phyloP scores from a whole-genome alignment of 2,113 vertebrate genomes.

The Hepsetus odoe region DNA sequence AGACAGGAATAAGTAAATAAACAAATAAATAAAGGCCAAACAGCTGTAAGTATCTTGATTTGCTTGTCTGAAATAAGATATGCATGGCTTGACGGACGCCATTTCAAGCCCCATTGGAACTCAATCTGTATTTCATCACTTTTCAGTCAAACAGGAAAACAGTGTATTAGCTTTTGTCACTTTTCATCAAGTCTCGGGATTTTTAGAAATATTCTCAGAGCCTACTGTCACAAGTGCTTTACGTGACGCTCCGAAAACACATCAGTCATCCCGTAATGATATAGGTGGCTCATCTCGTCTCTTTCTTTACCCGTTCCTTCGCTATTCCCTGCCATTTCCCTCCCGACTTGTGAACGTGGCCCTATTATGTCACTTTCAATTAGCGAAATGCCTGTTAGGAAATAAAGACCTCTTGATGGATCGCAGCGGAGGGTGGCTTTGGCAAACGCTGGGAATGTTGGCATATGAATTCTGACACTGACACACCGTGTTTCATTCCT shows the following conservation, averaged over 20 bases:
- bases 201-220: constrained; percentile 55
- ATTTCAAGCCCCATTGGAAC: constrained; percentile 55
- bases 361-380: constrained; percentile 68
- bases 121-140: constrained; percentile 43
- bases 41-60: constrained; percentile 31
- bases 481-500: constrained; percentile 34
- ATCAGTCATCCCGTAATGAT: constrained; percentile 55
- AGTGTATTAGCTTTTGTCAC: constrained; percentile 52
- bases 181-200: constrained; percentile 48
- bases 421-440: constrained; percentile 55
- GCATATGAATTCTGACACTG: constrained; percentile 54
- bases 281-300: constrained; percentile 41
- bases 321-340: constrained; percentile 22
- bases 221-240: constrained; percentile 59
- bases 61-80: constrained; percentile 40
- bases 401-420: constrained; percentile 51
- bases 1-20: neutral
- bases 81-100: constrained; percentile 38
- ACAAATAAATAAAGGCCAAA: neutral
- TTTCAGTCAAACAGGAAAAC: constrained; percentile 41
- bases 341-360: constrained; percentile 55
- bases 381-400: constrained; percentile 54
- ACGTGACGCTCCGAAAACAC: constrained; percentile 55
- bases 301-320: constrained; percentile 24
- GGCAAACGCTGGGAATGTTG: constrained; percentile 43